Evolutionary conservation across 2,797 vertebrate genomes (phyloP), one percentile per base, ranked within the genome.

Genomic region (Gymnoscopelus braueri): DNA sequence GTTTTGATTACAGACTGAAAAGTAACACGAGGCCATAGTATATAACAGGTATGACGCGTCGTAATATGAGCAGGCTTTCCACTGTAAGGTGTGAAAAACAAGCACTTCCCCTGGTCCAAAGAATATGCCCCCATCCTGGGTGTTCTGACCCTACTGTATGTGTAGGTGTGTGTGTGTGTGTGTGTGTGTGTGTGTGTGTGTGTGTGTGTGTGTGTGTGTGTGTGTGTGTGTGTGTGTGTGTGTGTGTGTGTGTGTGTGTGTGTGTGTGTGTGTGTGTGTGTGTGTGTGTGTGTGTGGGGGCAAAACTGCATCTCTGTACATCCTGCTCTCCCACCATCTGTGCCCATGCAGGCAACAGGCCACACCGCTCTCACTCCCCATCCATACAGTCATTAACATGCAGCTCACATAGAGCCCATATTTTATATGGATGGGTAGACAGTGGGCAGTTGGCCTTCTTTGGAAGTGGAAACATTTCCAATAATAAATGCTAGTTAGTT

Each of bases 281-380:
- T 54, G 55, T 24, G 49, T 23, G 72, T 65, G 71, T 49, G 55
- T 47, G 79, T 59, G 64, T 79, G 81, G 84, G 90, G 87, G 85
- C 86, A 84, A 82, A 77, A 78, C 86, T 79, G 87, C 83, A 89
- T 87, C 84, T 89, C 76, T 76, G 80, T 88, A 90, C 88, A 86
- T 92, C 90, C 92, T 90, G 92, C 88, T 91, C 88, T 87, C 89
- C 84, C 82, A 82, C 94, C 94, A 94, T 95, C 93, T 94, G 93
- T 92, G 92, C 90, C 88, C 86, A 86, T 77, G 82, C 87, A 89
- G 78, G 83, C 73, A 75, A 82, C 80, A 90, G 86, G 84, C 89
- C 89, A 87, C 87, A 84, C 82, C 39, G 77, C 72, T 50, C 75
- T 68, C 73, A 47, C 65, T 69, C 72, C 87, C 62, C 6, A 44